Conservation (phyloP, 1,140 invertebrate species). For the Zaprionus vittiger region DNA sequence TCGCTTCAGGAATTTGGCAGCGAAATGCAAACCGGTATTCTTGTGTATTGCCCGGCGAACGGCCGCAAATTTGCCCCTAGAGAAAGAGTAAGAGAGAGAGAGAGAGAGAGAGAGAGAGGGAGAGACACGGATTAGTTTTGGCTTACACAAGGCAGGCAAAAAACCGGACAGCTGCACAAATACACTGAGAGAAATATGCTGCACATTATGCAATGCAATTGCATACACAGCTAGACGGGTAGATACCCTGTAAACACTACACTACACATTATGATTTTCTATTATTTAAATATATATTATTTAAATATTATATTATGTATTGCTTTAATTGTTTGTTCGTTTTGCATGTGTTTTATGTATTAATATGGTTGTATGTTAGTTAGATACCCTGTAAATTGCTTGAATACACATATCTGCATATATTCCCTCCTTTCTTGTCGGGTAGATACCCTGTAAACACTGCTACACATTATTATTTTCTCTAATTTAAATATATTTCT, state of each 20-base stretch:
- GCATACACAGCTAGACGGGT: not conserved
- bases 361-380: too few species aligned
- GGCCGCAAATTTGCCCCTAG: conserved; percentile 97
- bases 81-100: conserved; percentile 67
- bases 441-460: not conserved
- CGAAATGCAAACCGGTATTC: conserved; percentile 93
- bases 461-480: too few species aligned
- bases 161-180: conserved; percentile 27
- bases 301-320: not conserved
- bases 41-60: conserved; percentile 95
- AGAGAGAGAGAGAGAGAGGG: conserved; percentile 3
- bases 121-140: conserved; percentile 37
- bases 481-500: too few species aligned
- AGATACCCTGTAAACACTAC: not conserved
- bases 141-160: conserved; percentile 4
- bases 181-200: conserved; percentile 1
- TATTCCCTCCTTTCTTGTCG: not conserved
- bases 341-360: not conserved
- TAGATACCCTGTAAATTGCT: not conserved
- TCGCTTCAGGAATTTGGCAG: conserved; percentile 97
- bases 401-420: not conserved
- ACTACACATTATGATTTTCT: not conserved
- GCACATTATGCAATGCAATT: not conserved
- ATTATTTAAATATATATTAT: not conserved
- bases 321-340: not conserved